Base-by-base conservation (phyloP, 2,797 vertebrate species). In the Dermochelys coriacea region DNA sequence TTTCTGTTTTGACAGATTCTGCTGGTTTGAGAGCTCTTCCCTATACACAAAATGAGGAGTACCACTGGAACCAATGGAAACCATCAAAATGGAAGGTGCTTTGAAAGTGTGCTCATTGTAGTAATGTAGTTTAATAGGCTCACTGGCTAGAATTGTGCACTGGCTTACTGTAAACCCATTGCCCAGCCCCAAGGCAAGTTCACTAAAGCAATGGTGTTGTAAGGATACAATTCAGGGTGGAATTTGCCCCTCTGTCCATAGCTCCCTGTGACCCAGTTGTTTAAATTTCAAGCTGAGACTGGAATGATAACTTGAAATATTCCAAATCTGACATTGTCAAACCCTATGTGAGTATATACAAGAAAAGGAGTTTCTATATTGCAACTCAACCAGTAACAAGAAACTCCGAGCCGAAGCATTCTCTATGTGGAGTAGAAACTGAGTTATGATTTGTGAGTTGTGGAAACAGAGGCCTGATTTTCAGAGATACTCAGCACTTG, bases 31-130 rank as follows among this genome's bases (percentile, higher is more conserved):
- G 61, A 96, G 19, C 93, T 52, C 87, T 91, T 84, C n/a, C 41
- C 47, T 87, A 82, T 85, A 93, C 79, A 83, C 4, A 21, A 75
- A 54, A 85, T 0, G 0, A 1, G 6, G 45, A 94, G 68, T 80
- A 87, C 90, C 93, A 85, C 3, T 57, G 71, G 9, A 93, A 90
- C 9, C 14, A 85, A 92, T 71, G 81, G 16, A 91, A 94, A 89
- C 41, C 37, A 71, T 83, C 47, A 88, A 15, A 37, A 78, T 37
- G 25, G 88, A 95, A 64, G 41, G 59, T 9, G 11, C 61, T 41
- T 93, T 93, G 84, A 68, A 92, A 91, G 77, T 27, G 52, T 23
- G 9, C 10, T 91, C 79, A 64, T 1, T 49, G 8, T 79, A 87
- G 77, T 47, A 79, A 83, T 23, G 49, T 2, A 74, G 34, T 84